These are phyloP conservation scores for Montipora capitata DNA, from an alignment of 92 coral and sea anemone genomes.

Conservation along the genomic window DNA sequence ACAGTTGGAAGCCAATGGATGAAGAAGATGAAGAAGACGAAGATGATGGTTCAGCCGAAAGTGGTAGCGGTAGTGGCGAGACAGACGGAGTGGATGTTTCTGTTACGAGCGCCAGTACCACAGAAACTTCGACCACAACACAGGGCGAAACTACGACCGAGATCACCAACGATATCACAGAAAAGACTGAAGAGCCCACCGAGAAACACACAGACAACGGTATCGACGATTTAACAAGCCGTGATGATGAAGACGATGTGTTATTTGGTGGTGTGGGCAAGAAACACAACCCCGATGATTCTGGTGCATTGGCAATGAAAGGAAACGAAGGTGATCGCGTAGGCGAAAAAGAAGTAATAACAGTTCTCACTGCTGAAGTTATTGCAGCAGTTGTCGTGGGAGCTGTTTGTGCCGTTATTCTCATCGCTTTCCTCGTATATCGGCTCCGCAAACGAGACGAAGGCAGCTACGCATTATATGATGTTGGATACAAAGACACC, in stretches of 20 bases:
- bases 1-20: background rate
- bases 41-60: conserved; percentile 66
- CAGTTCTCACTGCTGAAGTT: conserved; percentile 91
- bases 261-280: conserved; percentile 11
- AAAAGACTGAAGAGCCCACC: background rate
- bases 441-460: conserved; percentile 96
- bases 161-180: background rate
- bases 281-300: background rate
- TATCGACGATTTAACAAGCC: background rate
- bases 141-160: conserved; percentile 29
- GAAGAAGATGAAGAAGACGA: conserved; percentile 80
- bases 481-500: conserved; percentile 78
- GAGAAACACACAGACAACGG: background rate
- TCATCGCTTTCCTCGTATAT: conserved; percentile 97
- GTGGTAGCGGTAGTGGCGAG: conserved; percentile 72
- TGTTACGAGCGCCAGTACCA: background rate
- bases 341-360: background rate
- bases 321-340: background rate
- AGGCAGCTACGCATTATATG: conserved; percentile 93
- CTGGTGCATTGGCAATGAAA: conserved; percentile 5
- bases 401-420: conserved; percentile 94
- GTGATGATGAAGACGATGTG: conserved; percentile 10
- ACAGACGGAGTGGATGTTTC: conserved; percentile 1
- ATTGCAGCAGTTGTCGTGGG: conserved; percentile 97
- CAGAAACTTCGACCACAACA: background rate